Evolutionary conservation across 2,888 invertebrate genomes (phyloP).

Genomic region (Cepaea hortensis): DNA sequence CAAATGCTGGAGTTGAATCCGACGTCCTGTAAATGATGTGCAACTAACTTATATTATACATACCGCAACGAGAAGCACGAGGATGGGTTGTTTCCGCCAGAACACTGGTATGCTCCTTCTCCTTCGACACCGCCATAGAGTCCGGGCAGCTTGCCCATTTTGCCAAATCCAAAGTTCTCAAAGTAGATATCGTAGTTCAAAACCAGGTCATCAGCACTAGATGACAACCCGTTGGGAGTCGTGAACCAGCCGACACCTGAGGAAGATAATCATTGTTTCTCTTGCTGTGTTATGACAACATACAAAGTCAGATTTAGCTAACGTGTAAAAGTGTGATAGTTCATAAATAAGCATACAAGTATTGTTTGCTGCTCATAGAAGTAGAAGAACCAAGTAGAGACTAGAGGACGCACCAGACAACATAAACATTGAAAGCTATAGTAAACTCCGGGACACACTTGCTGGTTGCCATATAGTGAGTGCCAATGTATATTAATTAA

Average conservation of each 20-base stretch:
- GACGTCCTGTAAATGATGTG: too few species aligned
- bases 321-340: background rate
- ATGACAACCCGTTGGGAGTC: constrained; percentile 23
- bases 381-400: too few species aligned
- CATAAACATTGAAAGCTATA: too few species aligned
- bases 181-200: constrained; percentile 45
- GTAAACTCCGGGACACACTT: too few species aligned
- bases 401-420: too few species aligned
- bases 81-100: constrained; percentile 35
- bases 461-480: too few species aligned
- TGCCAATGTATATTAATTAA: too few species aligned
- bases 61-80: constrained; percentile 43
- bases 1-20: too few species aligned
- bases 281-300: background rate
- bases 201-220: constrained; percentile 6
- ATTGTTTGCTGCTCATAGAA: too few species aligned
- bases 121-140: constrained; percentile 33
- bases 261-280: background rate
- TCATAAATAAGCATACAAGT: too few species aligned
- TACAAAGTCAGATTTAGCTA: background rate
- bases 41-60: too few species aligned
- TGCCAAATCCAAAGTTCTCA: constrained; percentile 44
- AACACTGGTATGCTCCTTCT: constrained; percentile 38
- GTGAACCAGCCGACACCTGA: constrained; percentile 41
- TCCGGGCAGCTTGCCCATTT: constrained; percentile 40